Evolutionary conservation across 2,113 vertebrate species (phyloP), one percentile per base, ranked within the genome.

Genomic region (Menidia beryllina): DNA sequence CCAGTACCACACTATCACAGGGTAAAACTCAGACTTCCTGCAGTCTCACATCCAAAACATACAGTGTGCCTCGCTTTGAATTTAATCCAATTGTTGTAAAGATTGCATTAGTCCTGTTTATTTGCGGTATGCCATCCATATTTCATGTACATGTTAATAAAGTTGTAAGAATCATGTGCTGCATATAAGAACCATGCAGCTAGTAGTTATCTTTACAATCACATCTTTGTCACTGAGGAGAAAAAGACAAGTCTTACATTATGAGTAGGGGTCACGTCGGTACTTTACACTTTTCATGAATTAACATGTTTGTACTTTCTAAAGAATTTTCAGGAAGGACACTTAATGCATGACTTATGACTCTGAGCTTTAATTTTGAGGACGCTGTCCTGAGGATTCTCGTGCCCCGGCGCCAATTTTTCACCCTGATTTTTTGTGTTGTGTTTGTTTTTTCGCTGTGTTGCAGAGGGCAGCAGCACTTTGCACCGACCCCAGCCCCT

Each of bases 401-500:
- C 57, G 5, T 7, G 26, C 26, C 27, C 5, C 57, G 39, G 50
- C 17, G 0, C 11, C 41, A 11, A 38, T 8, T 59, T 51, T 43
- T 8, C 6, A 30, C 24, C 6, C 24, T 0, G 0, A 59, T 59
- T 49, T 15, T n/a, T 13, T 30, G 30, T 88, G 7, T 73, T 43
- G 19, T 24, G 52, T 55, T 13, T 50, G 2, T 74, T 81, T 41
- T n/a, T 26, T 25, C 12, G 6, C 15, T 56, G 27, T 21, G 50
- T 79, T 36, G 55, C 92, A 98, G 98, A 98, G 0, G 97, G 95
- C 36, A 92, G 95, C 73, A 96, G 95, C 91, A 99, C 98, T 0
- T 93, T 99, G 55, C 98, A 99, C 92, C 93, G 98, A 86, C 98
- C 98, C 48, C 98, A 99, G 84, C 98, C 98, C 5, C 95, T 99